Evolutionary conservation across 2,113 vertebrate genomes (phyloP).

Genomic region (Melanotaenia duboulayi): DNA sequence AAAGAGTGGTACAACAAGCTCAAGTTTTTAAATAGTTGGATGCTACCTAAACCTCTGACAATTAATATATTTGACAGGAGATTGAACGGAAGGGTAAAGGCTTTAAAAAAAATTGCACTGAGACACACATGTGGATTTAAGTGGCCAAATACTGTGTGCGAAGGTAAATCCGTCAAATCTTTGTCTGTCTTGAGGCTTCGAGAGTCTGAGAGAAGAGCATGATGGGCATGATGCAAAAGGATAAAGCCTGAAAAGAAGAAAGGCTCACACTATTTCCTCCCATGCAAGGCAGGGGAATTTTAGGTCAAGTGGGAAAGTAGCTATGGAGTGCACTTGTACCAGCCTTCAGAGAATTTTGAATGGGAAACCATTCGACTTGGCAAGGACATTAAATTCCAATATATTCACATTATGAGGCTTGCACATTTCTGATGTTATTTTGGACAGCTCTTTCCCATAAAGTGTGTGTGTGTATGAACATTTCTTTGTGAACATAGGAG

Average conservation of each 20-base stretch:
- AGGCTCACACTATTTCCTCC: neutral
- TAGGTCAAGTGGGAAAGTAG: slow-evolving; percentile 55
- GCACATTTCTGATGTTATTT: slow-evolving; percentile 42
- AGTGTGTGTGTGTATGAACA: neutral
- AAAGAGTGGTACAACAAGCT: neutral
- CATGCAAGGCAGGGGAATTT: slow-evolving; percentile 42
- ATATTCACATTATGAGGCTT: slow-evolving; percentile 55
- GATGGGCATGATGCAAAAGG: slow-evolving; percentile 43
- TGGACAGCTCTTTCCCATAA: slow-evolving; percentile 23
- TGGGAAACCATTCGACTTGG: slow-evolving; percentile 62
- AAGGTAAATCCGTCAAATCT: slow-evolving; percentile 25
- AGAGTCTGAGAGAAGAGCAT: neutral
- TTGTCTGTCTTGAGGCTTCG: slow-evolving; percentile 17
- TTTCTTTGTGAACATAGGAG: slow-evolving; percentile 1
- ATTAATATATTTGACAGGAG: neutral
- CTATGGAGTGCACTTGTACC: slow-evolving; percentile 22
- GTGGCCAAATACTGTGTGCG: neutral
- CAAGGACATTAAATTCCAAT: slow-evolving; percentile 74
- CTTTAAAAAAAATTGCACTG: neutral
- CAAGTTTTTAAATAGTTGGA: neutral
- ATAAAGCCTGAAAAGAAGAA: slow-evolving; percentile 34
- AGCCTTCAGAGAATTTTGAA: slow-evolving; percentile 58
- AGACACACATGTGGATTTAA: slow-evolving; percentile 6
- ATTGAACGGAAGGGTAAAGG: too few species aligned
- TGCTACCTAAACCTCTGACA: neutral